Conservation (phyloP, 2,797 vertebrate species). For the Sebastes ruberrimus region DNA sequence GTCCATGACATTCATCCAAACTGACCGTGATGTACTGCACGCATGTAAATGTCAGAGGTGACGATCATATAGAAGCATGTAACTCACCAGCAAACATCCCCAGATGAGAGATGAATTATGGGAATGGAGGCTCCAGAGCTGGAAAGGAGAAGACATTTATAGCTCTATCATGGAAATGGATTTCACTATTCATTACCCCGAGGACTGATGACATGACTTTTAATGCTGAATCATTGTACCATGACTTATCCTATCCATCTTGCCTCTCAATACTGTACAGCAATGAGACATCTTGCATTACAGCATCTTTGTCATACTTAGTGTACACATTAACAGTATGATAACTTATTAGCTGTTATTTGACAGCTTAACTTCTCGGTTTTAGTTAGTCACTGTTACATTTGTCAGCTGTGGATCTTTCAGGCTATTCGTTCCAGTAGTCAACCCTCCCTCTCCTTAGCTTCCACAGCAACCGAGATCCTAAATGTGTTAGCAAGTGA, state of each 20-base stretch:
- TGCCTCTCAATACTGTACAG: slow-evolving; percentile 17
- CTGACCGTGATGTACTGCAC: background rate
- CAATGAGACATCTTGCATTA: slow-evolving; percentile 2
- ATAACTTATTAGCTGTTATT: slow-evolving; percentile 9
- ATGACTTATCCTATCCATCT: slow-evolving; percentile 58
- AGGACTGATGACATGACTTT: slow-evolving; percentile 81
- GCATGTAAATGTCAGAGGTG: slow-evolving; percentile 14
- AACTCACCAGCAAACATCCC: slow-evolving; percentile 10
- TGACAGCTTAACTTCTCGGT: background rate
- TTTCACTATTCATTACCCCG: slow-evolving; percentile 84
- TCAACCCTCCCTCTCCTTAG: background rate
- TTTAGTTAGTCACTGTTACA: background rate
- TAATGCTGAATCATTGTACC: slow-evolving; percentile 79
- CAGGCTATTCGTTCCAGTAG: background rate
- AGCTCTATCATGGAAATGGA: slow-evolving; percentile 85
- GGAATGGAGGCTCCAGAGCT: slow-evolving; percentile 64
- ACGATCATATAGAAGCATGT: background rate
- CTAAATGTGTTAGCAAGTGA: slow-evolving; percentile 10
- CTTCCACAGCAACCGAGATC: background rate
- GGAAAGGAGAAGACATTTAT: slow-evolving; percentile 84
- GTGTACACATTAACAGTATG: background rate
- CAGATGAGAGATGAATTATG: slow-evolving; percentile 69
- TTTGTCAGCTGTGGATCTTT: background rate
- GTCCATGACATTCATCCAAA: background rate
- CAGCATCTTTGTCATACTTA: slow-evolving; percentile 41